Evolutionary conservation across 1,140 invertebrate genomes (phyloP), one percentile per base, ranked within the genome.

Genomic region (Catajapyx aquilonaris): DNA sequence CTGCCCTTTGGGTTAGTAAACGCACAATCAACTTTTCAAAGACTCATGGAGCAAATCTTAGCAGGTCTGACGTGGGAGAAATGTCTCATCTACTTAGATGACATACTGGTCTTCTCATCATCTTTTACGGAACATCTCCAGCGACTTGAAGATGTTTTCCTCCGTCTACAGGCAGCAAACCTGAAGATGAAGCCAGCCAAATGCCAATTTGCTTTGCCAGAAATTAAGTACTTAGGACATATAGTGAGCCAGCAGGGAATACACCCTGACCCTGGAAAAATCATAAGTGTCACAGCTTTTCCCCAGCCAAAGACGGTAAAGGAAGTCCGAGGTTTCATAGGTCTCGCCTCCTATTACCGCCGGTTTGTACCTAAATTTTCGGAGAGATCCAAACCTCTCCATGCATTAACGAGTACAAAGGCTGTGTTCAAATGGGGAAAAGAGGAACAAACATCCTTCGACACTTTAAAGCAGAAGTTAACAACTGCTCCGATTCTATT

Each of bases 1-100:
- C 56, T 63, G 53, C 53, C 57, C 0, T 63, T 61, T 46, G 61
- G 59, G 0, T 40, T 65, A 0, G 41, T 40, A 2, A 55, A 57
- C 21, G 52, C 53, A 2, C 51, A 48, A 11, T 52, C 55, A 2
- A 57, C 54, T 0, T 56, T 52, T 32, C 41, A 48, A 33, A 22
- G 46, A 18, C 25, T 50, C 7, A 51, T 51, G 37, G 42, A 45
- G 16, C 35, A 42, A 16, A 35, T 52, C 9, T 31, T 60, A 1
- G 40, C 15, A 5, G 20, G 22, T 2, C 9, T 38, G 11, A 11
- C 31, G 16, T 39, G 23, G 13, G 38, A 37, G 3, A 18, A 17
- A 20, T 11, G 20, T 10, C 11, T 42, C 16, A 17, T 34, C 2
- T 42, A 42, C 25, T 5, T 42, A 16, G 41, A 42, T 23, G 41